Conservation (phyloP, 2,797 vertebrate genomes). For the Chaunax sp. region DNA sequence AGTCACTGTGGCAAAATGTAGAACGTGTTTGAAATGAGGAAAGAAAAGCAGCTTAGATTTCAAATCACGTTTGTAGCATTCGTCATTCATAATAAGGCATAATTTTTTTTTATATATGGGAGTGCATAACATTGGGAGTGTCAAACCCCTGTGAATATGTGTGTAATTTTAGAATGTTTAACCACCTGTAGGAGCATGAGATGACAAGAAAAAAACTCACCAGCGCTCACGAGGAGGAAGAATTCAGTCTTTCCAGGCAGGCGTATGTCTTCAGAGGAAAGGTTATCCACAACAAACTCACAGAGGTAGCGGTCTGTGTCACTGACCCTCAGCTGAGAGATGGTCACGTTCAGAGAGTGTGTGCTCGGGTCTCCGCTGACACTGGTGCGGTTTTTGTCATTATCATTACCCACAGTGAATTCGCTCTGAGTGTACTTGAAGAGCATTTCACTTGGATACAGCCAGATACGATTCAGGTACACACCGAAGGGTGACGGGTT, state of each 20-base stretch:
- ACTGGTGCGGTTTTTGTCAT: conserved; percentile 28
- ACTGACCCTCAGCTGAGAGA: conserved; percentile 56
- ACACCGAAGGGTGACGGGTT: conserved; percentile 26
- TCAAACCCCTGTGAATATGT: too few species aligned
- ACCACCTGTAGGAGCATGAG: neutral
- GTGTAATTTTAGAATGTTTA: neutral
- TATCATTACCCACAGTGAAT: accelerated
- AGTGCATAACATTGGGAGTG: too few species aligned
- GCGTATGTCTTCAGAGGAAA: accelerated
- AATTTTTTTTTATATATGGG: too few species aligned
- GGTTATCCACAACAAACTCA: conserved; percentile 47
- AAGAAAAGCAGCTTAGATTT: neutral
- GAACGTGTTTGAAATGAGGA: neutral
- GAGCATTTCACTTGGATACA: conserved; percentile 7
- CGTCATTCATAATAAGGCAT: too few species aligned
- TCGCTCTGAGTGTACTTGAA: neutral
- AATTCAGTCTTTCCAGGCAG: conserved; percentile 53
- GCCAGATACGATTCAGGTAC: conserved; percentile 70
- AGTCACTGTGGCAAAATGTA: neutral
- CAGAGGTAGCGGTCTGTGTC: conserved; percentile 82
- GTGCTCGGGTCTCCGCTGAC: conserved; percentile 44
- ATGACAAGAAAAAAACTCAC: conserved; percentile 56
- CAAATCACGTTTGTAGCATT: too few species aligned
- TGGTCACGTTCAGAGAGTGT: conserved; percentile 61
- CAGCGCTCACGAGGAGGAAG: conserved; percentile 70